phyloP scores from a whole-genome alignment of 2,888 invertebrate species.

The Sthenelais limicola region DNA sequence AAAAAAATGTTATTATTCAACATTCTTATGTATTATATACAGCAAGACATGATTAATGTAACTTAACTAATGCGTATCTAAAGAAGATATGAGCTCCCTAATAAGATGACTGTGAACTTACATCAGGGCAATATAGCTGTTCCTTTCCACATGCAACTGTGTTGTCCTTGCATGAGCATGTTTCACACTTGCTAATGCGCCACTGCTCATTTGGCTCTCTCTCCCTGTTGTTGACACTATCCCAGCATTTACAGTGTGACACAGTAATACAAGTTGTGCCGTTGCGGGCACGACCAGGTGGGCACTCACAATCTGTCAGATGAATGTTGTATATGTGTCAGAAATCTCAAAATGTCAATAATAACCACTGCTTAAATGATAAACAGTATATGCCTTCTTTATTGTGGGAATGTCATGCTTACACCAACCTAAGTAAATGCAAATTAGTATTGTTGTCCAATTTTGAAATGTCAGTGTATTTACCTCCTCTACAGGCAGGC shows the following conservation, averaged over 20 bases:
- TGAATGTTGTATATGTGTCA: too few species aligned
- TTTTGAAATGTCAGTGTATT: neutral
- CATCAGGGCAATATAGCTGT: neutral
- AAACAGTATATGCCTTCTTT: too few species aligned
- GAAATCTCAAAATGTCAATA: too few species aligned
- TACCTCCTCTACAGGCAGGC: neutral
- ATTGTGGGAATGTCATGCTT: too few species aligned
- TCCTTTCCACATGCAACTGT: neutral
- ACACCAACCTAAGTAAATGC: too few species aligned
- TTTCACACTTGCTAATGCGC: neutral
- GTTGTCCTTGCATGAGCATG: neutral
- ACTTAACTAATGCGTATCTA: too few species aligned
- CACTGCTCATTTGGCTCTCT: neutral
- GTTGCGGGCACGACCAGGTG: constrained; percentile 21
- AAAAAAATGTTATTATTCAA: too few species aligned
- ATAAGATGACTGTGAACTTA: too few species aligned
- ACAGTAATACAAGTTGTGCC: constrained; percentile 34
- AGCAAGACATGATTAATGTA: too few species aligned
- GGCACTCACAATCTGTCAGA: constrained; percentile 42
- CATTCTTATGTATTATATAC: too few species aligned
- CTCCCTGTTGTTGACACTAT: constrained; percentile 23
- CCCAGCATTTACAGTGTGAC: constrained; percentile 42
- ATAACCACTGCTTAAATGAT: too few species aligned
- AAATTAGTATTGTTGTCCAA: neutral
- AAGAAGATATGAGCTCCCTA: too few species aligned